A percentile compares a stretch with the other conserved stretches of the same genome.
Conservation (phyloP, 1,140 invertebrate genomes). For the Aphelinus atriplicis region DNA sequence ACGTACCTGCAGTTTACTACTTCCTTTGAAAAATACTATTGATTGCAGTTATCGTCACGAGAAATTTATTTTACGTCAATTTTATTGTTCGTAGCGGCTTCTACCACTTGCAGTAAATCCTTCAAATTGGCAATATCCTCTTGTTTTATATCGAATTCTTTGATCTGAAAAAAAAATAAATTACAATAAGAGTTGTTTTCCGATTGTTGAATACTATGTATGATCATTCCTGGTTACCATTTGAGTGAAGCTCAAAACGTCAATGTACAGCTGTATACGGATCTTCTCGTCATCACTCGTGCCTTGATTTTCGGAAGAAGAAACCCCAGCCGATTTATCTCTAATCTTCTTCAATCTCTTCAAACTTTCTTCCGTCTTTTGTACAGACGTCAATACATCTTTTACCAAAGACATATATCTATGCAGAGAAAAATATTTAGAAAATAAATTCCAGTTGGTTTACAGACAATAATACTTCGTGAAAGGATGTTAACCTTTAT, state of each 20-base stretch:
- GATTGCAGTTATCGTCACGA: background rate
- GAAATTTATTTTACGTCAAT: slow-evolving; percentile 17
- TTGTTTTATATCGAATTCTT: slow-evolving; percentile 44
- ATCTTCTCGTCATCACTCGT: slow-evolving; percentile 93
- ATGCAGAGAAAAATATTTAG: slow-evolving; percentile 6
- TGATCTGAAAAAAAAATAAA: slow-evolving; percentile 45
- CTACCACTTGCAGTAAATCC: slow-evolving; percentile 56
- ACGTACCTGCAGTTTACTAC: background rate
- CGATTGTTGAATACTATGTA: background rate
- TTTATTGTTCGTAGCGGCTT: slow-evolving; percentile 56
- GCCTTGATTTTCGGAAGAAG: slow-evolving; percentile 64
- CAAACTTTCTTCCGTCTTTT: slow-evolving; percentile 93
- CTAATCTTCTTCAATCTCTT: slow-evolving; percentile 87
- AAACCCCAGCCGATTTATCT: slow-evolving; percentile 70
- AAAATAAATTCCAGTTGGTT: too few species aligned
- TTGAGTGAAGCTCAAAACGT: slow-evolving; percentile 75
- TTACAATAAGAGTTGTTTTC: too few species aligned
- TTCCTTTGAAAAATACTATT: background rate
- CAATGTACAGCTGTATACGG: slow-evolving; percentile 86
- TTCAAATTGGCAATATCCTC: slow-evolving; percentile 49
- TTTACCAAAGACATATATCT: slow-evolving; percentile 84
- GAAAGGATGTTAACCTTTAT: too few species aligned
- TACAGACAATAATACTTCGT: too few species aligned
- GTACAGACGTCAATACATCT: slow-evolving; percentile 91
- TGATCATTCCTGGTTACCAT: slow-evolving; percentile 48